Evolutionary conservation across 2,888 invertebrate species (phyloP).

Genomic region (Drepana falcataria): DNA sequence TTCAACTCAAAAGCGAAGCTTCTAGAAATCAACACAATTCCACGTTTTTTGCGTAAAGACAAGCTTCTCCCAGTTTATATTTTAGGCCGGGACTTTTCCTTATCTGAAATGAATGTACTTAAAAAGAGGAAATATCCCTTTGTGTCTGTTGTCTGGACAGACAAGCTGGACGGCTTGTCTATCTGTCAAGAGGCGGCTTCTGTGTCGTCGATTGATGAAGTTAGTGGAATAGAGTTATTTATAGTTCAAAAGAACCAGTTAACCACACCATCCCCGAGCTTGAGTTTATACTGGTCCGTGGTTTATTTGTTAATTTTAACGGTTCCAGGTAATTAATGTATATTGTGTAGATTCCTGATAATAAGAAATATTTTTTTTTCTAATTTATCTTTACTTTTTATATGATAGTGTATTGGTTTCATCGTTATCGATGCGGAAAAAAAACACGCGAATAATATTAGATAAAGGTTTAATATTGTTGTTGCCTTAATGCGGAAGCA

Average conservation of each 20-base stretch:
- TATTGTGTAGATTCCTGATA: too few species aligned
- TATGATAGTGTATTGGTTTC: too few species aligned
- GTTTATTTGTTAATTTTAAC: not conserved
- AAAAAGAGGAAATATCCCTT: slow-evolving; percentile 3
- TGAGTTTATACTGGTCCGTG: not conserved
- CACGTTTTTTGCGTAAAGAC: not conserved
- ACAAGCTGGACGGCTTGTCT: slow-evolving; percentile 13
- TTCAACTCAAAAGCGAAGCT: too few species aligned
- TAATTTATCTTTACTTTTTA: too few species aligned
- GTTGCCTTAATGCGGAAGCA: too few species aligned
- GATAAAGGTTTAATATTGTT: too few species aligned
- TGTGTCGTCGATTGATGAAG: slow-evolving; percentile 16
- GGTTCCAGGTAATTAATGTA: not conserved
- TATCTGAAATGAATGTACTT: slow-evolving; percentile 5
- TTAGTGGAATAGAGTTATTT: slow-evolving; percentile 17
- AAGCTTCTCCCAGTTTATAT: not conserved
- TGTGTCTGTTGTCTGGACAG: slow-evolving; percentile 6
- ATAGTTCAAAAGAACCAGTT: slow-evolving; percentile 9
- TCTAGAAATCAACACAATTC: too few species aligned
- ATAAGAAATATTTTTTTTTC: too few species aligned
- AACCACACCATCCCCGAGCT: not conserved
- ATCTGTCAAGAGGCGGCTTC: slow-evolving; percentile 6
- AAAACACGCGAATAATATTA: too few species aligned
- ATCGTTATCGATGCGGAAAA: too few species aligned
- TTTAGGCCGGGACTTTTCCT: not conserved